Conservation (phyloP, 2,113 vertebrate genomes). For the Peucedramus taeniatus region DNA sequence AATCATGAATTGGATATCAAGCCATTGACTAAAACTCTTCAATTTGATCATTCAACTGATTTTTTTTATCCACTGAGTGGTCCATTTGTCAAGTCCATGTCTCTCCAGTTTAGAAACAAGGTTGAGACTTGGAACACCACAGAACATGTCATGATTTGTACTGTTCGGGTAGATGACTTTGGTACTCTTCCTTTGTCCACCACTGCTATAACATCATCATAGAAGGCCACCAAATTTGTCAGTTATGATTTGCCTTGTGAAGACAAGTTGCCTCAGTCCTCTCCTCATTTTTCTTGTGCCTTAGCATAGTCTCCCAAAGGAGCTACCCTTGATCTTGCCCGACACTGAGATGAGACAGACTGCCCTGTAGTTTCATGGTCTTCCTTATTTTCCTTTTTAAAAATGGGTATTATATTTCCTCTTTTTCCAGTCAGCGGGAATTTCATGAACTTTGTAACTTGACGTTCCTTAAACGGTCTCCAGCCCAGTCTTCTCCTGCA, state of each 20-base stretch:
- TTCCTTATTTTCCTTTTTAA: neutral
- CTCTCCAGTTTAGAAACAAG: neutral
- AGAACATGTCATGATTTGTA: neutral
- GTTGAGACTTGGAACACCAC: accelerated
- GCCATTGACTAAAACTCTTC: neutral
- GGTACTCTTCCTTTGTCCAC: neutral
- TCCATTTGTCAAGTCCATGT: neutral
- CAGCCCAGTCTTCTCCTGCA: neutral
- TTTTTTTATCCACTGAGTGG: neutral
- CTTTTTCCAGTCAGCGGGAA: neutral
- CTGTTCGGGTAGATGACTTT: neutral
- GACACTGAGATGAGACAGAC: neutral
- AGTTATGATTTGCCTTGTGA: neutral
- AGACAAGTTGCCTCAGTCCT: neutral
- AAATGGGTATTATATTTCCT: neutral
- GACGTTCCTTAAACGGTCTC: neutral
- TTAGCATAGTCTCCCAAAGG: neutral
- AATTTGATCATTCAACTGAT: neutral
- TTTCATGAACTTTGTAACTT: neutral
- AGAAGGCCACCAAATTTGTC: neutral
- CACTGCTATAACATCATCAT: neutral
- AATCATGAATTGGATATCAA: neutral
- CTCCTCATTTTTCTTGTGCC: neutral
- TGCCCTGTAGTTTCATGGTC: neutral
- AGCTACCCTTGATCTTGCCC: neutral